Evolutionary conservation across 2,113 vertebrate species (phyloP).

Genomic region (Isurus oxyrinchus): DNA sequence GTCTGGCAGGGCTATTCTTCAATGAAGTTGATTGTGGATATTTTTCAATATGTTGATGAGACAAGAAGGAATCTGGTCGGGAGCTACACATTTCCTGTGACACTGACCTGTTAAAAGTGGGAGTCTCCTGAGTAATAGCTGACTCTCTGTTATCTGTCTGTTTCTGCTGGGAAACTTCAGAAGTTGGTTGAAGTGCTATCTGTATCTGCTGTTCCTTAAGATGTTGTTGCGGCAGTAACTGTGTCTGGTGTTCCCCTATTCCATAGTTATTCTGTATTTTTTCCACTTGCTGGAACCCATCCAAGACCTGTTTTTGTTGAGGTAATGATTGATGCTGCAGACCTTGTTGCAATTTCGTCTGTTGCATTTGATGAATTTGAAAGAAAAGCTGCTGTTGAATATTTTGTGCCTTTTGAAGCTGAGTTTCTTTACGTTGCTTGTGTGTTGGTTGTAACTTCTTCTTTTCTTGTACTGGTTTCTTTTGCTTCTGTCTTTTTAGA

Average conservation of each 20-base stretch:
- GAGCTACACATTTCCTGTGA: slow-evolving; percentile 72
- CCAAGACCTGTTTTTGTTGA: slow-evolving; percentile 76
- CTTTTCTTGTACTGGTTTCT: slow-evolving; percentile 77
- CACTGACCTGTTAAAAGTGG: slow-evolving; percentile 50
- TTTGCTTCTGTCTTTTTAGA: slow-evolving; percentile 55
- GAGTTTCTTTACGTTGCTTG: slow-evolving; percentile 48
- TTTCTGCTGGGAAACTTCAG: not conserved
- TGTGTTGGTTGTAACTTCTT: slow-evolving; percentile 61
- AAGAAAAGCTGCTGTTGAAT: slow-evolving; percentile 44
- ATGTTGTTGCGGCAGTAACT: slow-evolving; percentile 44
- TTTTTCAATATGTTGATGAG: not conserved
- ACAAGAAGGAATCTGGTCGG: not conserved
- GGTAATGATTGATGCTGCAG: slow-evolving; percentile 69
- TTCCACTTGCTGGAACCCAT: slow-evolving; percentile 54
- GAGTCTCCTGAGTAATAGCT: not conserved
- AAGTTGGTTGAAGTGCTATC: not conserved
- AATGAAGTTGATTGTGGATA: slow-evolving; percentile 44
- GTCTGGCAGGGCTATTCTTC: slow-evolving; percentile 20
- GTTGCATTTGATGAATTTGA: slow-evolving; percentile 10
- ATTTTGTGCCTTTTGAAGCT: slow-evolving; percentile 39
- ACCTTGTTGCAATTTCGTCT: not conserved
- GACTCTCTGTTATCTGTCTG: not conserved
- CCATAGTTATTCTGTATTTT: slow-evolving; percentile 42
- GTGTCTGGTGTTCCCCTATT: slow-evolving; percentile 47
- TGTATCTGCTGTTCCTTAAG: slow-evolving; percentile 41